phyloP scores from a whole-genome alignment of 2,797 vertebrate species.

The Gymnoscopelus microlampas region DNA sequence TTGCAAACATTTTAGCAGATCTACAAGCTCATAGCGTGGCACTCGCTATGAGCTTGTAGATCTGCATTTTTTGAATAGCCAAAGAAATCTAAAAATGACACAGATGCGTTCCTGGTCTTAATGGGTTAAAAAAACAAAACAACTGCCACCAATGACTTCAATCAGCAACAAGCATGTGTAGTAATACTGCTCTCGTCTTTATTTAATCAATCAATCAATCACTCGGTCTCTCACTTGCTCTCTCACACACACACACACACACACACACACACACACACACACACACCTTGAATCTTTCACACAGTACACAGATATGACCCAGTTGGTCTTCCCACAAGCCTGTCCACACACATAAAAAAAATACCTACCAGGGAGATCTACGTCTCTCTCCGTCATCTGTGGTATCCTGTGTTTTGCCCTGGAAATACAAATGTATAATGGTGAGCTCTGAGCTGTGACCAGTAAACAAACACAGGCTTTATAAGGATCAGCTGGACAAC shows the following conservation, averaged over 20 bases:
- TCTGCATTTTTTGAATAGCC: too few relatives aligned
- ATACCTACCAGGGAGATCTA: slow-evolving; percentile 88
- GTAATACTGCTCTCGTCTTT: not conserved
- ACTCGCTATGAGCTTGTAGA: too few relatives aligned
- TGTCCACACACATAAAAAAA: not conserved
- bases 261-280: not conserved
- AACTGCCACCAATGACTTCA: slow-evolving; percentile 6
- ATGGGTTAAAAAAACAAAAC: not conserved
- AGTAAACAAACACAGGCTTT: not conserved
- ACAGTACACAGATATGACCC: too few relatives aligned
- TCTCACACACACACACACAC: not conserved
- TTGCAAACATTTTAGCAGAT: too few relatives aligned
- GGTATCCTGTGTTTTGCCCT: slow-evolving; percentile 76
- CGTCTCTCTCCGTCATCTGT: slow-evolving; percentile 84
- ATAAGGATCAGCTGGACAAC: too few relatives aligned
- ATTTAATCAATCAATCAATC: not conserved
- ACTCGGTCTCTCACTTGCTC: not conserved
- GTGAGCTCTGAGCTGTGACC: not conserved
- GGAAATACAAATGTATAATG: slow-evolving; percentile 12
- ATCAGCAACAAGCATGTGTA: slow-evolving; percentile 15
- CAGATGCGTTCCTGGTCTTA: too few relatives aligned
- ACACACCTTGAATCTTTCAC: not conserved
- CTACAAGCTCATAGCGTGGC: too few relatives aligned
- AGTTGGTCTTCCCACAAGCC: too few relatives aligned
- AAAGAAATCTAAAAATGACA: too few relatives aligned